Percentiles rank a stretch among this genome's conserved stretches.
These are phyloP conservation scores for Tryphoninae sp. DNA, from an alignment of 2,888 invertebrate genomes.

Conservation along the genomic window DNA sequence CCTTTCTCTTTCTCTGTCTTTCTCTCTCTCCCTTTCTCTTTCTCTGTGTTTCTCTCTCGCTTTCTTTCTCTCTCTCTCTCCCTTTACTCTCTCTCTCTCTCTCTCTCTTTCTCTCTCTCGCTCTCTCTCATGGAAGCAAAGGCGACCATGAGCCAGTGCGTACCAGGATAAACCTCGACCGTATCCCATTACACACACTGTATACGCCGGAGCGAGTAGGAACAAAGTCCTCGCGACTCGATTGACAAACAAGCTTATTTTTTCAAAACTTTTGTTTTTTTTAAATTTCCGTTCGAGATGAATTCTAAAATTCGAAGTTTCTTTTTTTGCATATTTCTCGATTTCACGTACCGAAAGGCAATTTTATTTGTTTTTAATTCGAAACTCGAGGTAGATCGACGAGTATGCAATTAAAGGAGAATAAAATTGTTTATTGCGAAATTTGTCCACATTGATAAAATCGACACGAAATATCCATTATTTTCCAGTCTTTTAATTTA, in stretches of 20 bases:
- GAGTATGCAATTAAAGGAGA: neutral
- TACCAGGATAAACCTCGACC: neutral
- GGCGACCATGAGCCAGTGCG: neutral
- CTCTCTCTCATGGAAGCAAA: neutral
- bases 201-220: neutral
- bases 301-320: neutral
- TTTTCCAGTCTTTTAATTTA: too few species aligned
- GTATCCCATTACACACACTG: conserved; percentile 13
- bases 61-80: too few species aligned
- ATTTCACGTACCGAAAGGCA: neutral
- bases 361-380: neutral
- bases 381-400: too few species aligned
- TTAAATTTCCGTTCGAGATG: neutral
- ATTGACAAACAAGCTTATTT: neutral
- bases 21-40: too few species aligned
- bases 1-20: too few species aligned
- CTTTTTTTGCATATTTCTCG: neutral
- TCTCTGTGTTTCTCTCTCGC: too few species aligned
- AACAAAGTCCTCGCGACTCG: neutral
- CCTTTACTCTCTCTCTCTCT: too few species aligned
- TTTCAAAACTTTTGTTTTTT: neutral
- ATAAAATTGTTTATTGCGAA: too few species aligned
- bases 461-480: too few species aligned
- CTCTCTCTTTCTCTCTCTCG: neutral
- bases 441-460: too few species aligned